Conservation (phyloP, 2,797 vertebrate genomes). For the Epinephelus awoara region DNA sequence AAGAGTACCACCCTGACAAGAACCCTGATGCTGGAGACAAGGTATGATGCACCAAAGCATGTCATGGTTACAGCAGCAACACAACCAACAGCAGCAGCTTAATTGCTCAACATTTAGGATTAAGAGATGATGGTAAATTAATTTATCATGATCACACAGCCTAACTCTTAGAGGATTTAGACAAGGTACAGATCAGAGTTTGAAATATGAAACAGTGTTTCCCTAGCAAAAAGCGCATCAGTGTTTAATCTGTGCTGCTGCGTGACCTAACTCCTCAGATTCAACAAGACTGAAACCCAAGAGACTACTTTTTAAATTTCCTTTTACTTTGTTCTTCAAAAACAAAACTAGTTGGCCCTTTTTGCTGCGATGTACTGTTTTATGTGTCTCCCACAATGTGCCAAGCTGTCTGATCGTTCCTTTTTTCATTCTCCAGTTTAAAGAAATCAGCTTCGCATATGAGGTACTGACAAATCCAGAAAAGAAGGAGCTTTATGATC, state of each 20-base stretch:
- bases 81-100: not conserved
- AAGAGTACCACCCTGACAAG: conserved; percentile 98
- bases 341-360: not conserved
- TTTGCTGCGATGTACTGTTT: conserved; percentile 15
- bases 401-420: conserved; percentile 10
- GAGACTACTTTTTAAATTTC: not conserved
- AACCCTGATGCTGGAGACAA: conserved; percentile 98
- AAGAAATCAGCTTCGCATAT: conserved; percentile 99
- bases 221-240: not conserved
- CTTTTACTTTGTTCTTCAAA: conserved; percentile 19
- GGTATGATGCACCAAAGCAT: conserved; percentile 82
- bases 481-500: conserved; percentile 97
- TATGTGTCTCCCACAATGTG: not conserved
- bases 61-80: not conserved
- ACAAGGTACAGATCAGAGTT: conserved; percentile 26
- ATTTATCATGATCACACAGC: conserved; percentile 36
- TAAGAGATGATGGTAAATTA: conserved; percentile 11
- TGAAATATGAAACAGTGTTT: conserved; percentile 12
- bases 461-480: conserved; percentile 98
- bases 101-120: conserved; percentile 23
- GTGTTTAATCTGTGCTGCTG: conserved; percentile 24
- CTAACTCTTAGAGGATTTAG: conserved; percentile 14
- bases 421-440: conserved; percentile 87
- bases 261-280: not conserved
- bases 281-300: conserved; percentile 1